Base-by-base conservation (phyloP, 2,113 vertebrate species). In the Ceratotherium simum region DNA sequence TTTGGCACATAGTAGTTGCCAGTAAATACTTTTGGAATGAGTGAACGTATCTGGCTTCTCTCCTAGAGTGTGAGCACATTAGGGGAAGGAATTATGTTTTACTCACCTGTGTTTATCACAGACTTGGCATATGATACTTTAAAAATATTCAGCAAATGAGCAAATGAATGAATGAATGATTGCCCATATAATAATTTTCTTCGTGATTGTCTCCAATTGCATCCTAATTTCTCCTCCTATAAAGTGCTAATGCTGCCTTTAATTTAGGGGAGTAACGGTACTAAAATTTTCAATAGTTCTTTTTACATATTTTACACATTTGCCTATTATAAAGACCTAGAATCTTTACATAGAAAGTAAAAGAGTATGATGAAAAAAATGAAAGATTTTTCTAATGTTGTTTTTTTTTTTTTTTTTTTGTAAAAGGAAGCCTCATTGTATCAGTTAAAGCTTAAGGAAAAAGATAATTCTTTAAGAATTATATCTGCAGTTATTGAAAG, bases 401-500 rank as follows among this genome's bases (percentile, higher is more conserved):
- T 96, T 8, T 29, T 90, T 96, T 89, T 39, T 39, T 39, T 39
- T 39, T 39, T 73, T 42, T 96, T 93, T 92, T 96, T 93, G 58
- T 83, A 78, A 65, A 97, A 99, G 99, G 98, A 98, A 92, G 11
- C 82, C 75, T 90, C 98, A 95, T 67, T 54, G 20, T 90, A 73
- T 97, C 98, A 98, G 69, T 84, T 98, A 48, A 99, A 99, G 98
- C 81, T 98, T 62, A 98, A 98, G 58, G 96, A 97, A 65, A 99
- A 99, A 83, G 97, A 97, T 72, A 99, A 98, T 98, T 99, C 99
- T 69, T 98, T 99, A 96, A 98, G 99, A 96, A 99, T 99, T 97
- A 80, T 99, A 97, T 99, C 99, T 93, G 98, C 99, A 91, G 99
- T 99, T 93, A 99, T 99, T 93, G 99, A 99, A 95, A 99, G 99